phyloP scores from a whole-genome alignment of 2,797 vertebrate species.

The Enteromius unitaeniatus region DNA sequence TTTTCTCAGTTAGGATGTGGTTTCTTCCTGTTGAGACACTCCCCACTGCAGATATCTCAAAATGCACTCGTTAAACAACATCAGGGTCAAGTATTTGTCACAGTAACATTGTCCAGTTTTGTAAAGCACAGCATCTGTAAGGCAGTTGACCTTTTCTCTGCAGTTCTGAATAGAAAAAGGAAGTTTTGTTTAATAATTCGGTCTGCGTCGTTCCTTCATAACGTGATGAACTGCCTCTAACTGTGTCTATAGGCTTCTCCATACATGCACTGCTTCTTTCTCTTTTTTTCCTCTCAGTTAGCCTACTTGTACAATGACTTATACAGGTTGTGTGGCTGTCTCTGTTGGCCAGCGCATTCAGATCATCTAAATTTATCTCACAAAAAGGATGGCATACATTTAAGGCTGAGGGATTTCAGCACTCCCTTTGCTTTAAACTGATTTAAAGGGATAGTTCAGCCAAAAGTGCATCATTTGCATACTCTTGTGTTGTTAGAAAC shows the following conservation, averaged over 20 bases:
- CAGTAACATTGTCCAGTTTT: neutral
- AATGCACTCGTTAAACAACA: neutral
- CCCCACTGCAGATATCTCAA: neutral
- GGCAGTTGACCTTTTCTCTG: neutral
- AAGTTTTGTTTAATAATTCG: neutral
- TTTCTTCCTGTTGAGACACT: slow-evolving; percentile 55
- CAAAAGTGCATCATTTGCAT: neutral
- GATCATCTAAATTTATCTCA: slow-evolving; percentile 63
- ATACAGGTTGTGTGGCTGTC: slow-evolving; percentile 51
- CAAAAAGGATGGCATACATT: slow-evolving; percentile 55
- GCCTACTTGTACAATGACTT: slow-evolving; percentile 60
- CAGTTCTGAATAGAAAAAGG: slow-evolving; percentile 3
- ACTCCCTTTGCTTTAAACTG: slow-evolving; percentile 40
- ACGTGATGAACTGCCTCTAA: neutral
- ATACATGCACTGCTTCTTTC: neutral
- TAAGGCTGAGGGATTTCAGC: slow-evolving; percentile 43
- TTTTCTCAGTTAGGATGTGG: slow-evolving; percentile 14
- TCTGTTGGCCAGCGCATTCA: slow-evolving; percentile 55
- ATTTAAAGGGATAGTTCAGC: slow-evolving; percentile 1
- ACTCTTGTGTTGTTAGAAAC: neutral
- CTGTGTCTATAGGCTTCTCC: neutral
- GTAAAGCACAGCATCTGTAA: neutral
- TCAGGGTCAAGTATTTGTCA: neutral
- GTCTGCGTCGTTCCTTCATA: neutral
- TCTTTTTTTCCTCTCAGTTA: slow-evolving; percentile 32